Base-by-base conservation (phyloP, 23 tunicate genomes). In the Halocynthia aurantium region DNA sequence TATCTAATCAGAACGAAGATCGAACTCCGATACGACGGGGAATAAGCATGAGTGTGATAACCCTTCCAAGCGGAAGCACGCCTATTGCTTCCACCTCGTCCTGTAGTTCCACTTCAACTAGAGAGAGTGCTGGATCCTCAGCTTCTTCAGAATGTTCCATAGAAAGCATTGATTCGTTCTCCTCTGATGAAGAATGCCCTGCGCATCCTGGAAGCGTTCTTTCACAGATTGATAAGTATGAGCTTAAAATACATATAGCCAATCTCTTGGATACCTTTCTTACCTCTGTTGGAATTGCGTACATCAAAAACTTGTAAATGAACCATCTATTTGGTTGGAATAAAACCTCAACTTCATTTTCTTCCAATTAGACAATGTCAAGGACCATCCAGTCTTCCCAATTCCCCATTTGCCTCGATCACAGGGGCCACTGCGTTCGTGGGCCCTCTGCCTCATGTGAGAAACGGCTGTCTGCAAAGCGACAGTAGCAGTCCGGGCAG, bases 21-120 rank as follows among this genome's bases (percentile, higher is more conserved):
- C 44, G 44, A 10, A 65, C 70, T 15, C 70, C 70, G 31, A 49
- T 15, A 20, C 15, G 70, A 65, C 70, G 70, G 31, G 70, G 70
- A 10, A 15, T 65, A 65, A 65, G 70, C 31, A 49, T 65, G 61
- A 76, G 81, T 68, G 87, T 84, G 52, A 84, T 84, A 70, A 84
- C 87, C 7, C 57, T 84, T 7, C 87, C 87, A 6, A 84, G 68
- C 61, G 87, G 87, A 6, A 84, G 83, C 6, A 84, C 87, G 7
- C 81, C 87, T 7, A 84, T 84, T 6, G 69, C 87, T 10, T 84
- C 87, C 10, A 84, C 78, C 7, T 77, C 87, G 7, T 84, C 87
- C 8, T 80, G 83, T 52, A 80, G 81, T 77, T 75, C 87, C 22
- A 55, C 69, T 0, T 74, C 78, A 53, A 74, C 60, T 5, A 22